A percentile compares a stretch with the other conserved stretches of the same genome.
Conservation (phyloP, 2,888 invertebrate genomes). For the Bembecia ichneumoniformis region DNA sequence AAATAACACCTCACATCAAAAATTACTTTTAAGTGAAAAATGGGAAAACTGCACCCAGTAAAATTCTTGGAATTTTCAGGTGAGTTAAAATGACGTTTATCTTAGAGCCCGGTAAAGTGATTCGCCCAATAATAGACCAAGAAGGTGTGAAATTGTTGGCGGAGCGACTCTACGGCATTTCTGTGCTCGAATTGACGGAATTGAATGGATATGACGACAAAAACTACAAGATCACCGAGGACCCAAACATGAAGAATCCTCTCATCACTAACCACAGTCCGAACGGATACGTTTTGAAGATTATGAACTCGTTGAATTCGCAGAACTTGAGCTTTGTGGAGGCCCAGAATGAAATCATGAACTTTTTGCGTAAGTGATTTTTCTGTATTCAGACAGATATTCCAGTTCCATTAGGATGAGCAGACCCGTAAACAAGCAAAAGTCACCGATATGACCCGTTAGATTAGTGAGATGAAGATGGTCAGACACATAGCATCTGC, state of each 20-base stretch:
- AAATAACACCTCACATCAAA: too few species aligned
- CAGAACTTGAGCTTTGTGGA: slow-evolving; percentile 76
- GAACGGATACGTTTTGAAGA: slow-evolving; percentile 84
- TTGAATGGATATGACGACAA: slow-evolving; percentile 85
- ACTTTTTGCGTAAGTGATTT: slow-evolving; percentile 75
- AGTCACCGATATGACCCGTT: not conserved
- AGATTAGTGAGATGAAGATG: not conserved
- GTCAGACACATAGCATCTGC: too few species aligned
- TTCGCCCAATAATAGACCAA: slow-evolving; percentile 69
- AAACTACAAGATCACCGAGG: slow-evolving; percentile 78
- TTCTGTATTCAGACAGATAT: not conserved
- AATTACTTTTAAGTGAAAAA: too few species aligned
- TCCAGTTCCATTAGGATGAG: too few species aligned
- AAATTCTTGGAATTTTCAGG: too few species aligned
- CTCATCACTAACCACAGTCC: slow-evolving; percentile 66
- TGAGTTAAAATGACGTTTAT: slow-evolving; percentile 5
- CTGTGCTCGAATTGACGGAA: slow-evolving; percentile 69
- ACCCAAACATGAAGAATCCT: slow-evolving; percentile 73
- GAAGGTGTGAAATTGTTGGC: slow-evolving; percentile 68
- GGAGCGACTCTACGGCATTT: slow-evolving; percentile 75
- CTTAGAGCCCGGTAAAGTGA: slow-evolving; percentile 69
- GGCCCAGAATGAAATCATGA: slow-evolving; percentile 82
- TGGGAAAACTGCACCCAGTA: too few species aligned
- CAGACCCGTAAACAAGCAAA: too few species aligned
- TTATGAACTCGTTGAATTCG: slow-evolving; percentile 87